A percentile compares a stretch with the other conserved stretches of the same genome.
phyloP scores from a whole-genome alignment of 2,113 vertebrate genomes.

The Loxodonta africana region DNA sequence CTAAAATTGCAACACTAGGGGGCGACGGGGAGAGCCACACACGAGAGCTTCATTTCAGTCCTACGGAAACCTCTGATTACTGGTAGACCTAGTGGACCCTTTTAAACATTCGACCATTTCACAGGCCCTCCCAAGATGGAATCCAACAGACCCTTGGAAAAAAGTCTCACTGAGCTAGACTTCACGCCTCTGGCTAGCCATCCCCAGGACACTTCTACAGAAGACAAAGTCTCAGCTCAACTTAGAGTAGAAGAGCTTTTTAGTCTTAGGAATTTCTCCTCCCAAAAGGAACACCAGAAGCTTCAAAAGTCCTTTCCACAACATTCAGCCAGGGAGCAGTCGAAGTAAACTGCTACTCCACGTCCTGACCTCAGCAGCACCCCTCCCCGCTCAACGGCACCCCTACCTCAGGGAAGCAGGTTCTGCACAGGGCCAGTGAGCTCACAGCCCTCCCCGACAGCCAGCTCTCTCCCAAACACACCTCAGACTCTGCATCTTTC shows the following conservation, averaged over 20 bases:
- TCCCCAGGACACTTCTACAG: background rate
- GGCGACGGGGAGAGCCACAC: too few species aligned
- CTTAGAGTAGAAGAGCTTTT: background rate
- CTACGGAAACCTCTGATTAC: background rate
- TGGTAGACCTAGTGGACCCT: background rate
- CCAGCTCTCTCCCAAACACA: background rate
- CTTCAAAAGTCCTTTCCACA: background rate
- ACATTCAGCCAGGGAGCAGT: background rate
- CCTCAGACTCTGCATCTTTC: background rate
- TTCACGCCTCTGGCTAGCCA: background rate
- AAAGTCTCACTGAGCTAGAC: background rate
- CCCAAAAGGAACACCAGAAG: background rate
- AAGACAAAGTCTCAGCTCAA: background rate
- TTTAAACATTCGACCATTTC: background rate
- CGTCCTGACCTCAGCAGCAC: accelerated
- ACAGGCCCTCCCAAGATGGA: background rate
- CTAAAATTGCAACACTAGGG: too few species aligned
- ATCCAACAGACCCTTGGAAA: background rate
- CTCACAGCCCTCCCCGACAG: background rate
- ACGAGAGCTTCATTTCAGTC: background rate
- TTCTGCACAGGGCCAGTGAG: accelerated
- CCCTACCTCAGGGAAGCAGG: background rate
- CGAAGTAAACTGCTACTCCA: background rate
- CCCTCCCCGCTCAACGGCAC: accelerated
- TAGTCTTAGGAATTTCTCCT: background rate